Evolutionary conservation across 2,797 vertebrate species (phyloP).

Genomic region (Lepilemur ruficaudatus): DNA sequence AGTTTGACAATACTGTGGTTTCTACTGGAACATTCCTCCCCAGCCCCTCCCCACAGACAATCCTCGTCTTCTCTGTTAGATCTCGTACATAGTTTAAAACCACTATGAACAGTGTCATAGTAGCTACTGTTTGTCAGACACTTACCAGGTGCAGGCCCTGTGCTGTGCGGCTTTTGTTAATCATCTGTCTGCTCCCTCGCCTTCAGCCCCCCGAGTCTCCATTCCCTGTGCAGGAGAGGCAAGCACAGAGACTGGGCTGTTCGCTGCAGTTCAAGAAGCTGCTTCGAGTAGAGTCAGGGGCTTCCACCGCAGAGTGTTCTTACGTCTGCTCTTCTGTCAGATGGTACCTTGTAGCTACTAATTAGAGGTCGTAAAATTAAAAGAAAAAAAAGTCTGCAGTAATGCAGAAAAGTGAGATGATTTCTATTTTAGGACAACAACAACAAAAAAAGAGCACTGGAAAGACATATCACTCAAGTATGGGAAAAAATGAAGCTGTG

Average conservation of each 20-base stretch:
- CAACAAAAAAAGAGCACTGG: not conserved
- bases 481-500: not conserved
- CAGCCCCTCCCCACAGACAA: accelerated
- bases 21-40: not conserved
- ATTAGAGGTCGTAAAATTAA: not conserved
- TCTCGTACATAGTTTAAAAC: not conserved
- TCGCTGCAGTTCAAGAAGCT: not conserved
- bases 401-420: not conserved
- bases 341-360: not conserved
- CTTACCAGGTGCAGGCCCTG: not conserved
- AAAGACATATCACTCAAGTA: not conserved
- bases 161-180: not conserved
- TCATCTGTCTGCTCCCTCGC: not conserved
- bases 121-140: not conserved
- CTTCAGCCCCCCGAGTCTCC: not conserved
- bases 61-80: not conserved
- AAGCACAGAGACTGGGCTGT: not conserved
- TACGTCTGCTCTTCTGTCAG: not conserved
- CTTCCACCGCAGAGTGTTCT: not conserved
- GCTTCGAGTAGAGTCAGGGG: not conserved
- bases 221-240: no score
- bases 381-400: not conserved
- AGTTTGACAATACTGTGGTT: accelerated
- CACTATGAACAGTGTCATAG: accelerated
- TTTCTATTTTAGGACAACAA: not conserved